phyloP scores from a whole-genome alignment of 2,888 invertebrate genomes.

The Agriopis aurantiaria region DNA sequence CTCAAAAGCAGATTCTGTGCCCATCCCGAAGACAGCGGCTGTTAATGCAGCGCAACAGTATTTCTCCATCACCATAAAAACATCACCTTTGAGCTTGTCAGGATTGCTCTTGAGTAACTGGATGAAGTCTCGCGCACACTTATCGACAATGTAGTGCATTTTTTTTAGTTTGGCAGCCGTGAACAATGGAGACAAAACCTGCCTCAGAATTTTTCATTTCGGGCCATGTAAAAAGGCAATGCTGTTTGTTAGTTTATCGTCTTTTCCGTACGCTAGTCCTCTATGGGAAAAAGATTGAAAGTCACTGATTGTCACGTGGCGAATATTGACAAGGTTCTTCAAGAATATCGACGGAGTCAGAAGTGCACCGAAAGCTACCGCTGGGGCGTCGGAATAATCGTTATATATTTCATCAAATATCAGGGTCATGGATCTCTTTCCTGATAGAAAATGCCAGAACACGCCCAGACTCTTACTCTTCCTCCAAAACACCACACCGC shows the following conservation, averaged over 20 bases:
- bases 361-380: neutral
- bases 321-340: neutral
- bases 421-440: neutral
- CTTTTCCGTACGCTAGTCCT: neutral
- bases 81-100: constrained; percentile 2
- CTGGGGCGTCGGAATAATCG: neutral
- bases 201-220: constrained; percentile 4
- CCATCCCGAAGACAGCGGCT: constrained; percentile 6
- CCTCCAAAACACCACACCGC: constrained; percentile 9
- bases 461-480: neutral
- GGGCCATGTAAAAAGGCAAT: neutral
- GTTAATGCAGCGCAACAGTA: constrained; percentile 9
- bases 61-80: neutral
- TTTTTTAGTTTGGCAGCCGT: constrained; percentile 3
- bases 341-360: neutral
- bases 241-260: neutral
- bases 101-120: constrained; percentile 1
- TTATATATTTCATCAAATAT: constrained; percentile 10
- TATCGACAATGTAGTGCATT: constrained; percentile 10
- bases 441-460: neutral
- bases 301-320: neutral
- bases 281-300: constrained; percentile 6
- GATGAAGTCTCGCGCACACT: constrained; percentile 8
- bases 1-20: constrained; percentile 3
- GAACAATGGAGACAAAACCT: neutral